Percentiles rank a stretch among this genome's conserved stretches.
Conservation (phyloP, 1,140 invertebrate species). For the Drosophila quadrilineata region DNA sequence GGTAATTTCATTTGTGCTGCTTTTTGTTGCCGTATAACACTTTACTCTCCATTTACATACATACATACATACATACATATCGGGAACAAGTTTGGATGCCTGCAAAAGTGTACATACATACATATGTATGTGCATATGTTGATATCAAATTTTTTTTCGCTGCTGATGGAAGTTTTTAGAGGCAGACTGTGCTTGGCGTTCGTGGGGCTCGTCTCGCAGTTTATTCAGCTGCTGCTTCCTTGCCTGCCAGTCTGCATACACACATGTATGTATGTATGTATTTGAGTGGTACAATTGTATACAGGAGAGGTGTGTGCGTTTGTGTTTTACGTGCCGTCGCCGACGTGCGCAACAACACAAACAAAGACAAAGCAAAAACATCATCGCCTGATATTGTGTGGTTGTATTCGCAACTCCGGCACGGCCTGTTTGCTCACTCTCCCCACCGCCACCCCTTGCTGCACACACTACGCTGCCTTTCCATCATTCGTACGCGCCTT, state of each 20-base stretch:
- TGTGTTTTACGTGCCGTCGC: constrained; percentile 29
- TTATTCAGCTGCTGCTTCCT: constrained; percentile 7
- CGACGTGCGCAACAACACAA: constrained; percentile 21
- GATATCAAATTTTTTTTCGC: constrained; percentile 15
- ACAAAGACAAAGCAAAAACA: constrained; percentile 10
- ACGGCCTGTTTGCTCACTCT: neutral
- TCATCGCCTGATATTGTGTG: constrained; percentile 16
- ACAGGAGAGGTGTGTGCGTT: neutral
- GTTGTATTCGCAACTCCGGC: constrained; percentile 22
- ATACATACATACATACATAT: constrained; percentile 6
- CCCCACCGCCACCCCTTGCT: neutral
- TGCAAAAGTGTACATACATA: neutral
- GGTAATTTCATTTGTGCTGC: constrained; percentile 8
- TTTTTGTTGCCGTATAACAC: constrained; percentile 35
- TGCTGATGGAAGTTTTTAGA: constrained; percentile 8
- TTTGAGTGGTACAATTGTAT: neutral
- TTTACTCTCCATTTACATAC: constrained; percentile 26
- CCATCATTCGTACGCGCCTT: too few species aligned
- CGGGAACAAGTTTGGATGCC: constrained; percentile 35
- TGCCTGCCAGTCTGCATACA: constrained; percentile 8
- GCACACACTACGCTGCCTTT: neutral
- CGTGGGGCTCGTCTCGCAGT: constrained; percentile 66
- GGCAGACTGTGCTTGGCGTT: constrained; percentile 38
- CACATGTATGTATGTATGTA: neutral
- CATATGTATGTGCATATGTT: neutral